Evolutionary conservation across 2,113 vertebrate genomes (phyloP), one percentile per base, ranked within the genome.

Genomic region (Aythya baeri): DNA sequence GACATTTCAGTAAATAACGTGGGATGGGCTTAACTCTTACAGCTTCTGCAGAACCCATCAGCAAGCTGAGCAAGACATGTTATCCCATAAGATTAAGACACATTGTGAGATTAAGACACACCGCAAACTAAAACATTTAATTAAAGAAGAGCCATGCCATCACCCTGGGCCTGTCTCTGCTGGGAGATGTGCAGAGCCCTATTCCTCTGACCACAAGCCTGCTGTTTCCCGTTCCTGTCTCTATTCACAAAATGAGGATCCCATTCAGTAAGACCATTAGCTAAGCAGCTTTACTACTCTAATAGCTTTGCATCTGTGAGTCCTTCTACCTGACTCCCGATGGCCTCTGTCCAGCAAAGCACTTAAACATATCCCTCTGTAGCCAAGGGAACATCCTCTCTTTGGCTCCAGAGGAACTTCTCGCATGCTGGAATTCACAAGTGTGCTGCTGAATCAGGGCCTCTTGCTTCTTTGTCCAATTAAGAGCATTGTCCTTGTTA

Each of bases 331-430:
- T 74, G 70, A 52, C 43, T 83, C 38, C 52, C 44, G 65, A 86
- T 81, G 83, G 83, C 44, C 32, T 63, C 43, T 74, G 34, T 95
- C 79, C 83, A 88, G 93, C 63, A 88, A 93, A 88, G 17, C 68
- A 74, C 63, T 91, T 77, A 81, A 59, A 27, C 36, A 43, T 11
- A 41, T 34, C 41, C 32, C 34, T 71, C 68, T 91, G 52, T 31
- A 78, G 65, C 17, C 52, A 88, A 88, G 27, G 71, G 57, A 88
- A 68, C 11, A 32, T 59, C 32, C 13, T 72, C 43, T 57, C 27
- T 49, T 43, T 81, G 88, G 61, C 52, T 88, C 83, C 72, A 71
- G 1, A 3, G 57, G 65, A 91, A 65, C 1, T 9, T 54, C 29
- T 58, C 63, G 34, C 11, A 25, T 23, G 20, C 4, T 58, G 55